These are phyloP conservation scores for Rotaria magnacalcarata DNA, from an alignment of 2,888 invertebrate genomes.

Conservation along the genomic window DNA sequence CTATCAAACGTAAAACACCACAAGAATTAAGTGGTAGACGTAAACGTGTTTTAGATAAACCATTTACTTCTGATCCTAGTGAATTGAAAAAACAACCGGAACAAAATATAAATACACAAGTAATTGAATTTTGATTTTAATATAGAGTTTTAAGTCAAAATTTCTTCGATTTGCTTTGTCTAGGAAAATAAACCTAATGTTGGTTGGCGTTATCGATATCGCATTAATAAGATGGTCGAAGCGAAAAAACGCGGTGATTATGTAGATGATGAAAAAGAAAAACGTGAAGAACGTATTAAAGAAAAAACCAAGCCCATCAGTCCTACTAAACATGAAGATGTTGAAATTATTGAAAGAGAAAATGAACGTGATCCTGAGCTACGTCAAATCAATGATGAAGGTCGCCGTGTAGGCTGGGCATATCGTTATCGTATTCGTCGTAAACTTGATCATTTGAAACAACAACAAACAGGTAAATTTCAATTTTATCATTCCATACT, in stretches of 20 bases:
- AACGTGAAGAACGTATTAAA: not conserved
- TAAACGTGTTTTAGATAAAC: not conserved
- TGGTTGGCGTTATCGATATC: constrained; percentile 42
- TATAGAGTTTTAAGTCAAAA: not conserved
- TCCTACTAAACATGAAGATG: not conserved
- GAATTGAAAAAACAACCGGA: not conserved
- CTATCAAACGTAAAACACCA: constrained; percentile 30
- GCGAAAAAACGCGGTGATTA: not conserved
- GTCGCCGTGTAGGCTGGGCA: constrained; percentile 38
- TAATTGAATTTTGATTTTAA: not conserved
- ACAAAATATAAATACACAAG: not conserved
- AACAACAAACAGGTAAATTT: not conserved
- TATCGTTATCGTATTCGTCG: constrained; percentile 41
- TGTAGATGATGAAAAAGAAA: constrained; percentile 1
- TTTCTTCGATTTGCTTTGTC: not conserved
- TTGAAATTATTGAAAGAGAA: not conserved
- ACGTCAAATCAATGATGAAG: not conserved
- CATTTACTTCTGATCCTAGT: not conserved
- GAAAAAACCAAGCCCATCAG: not conserved
- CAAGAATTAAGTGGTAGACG: constrained; percentile 4
- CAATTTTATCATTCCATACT: not conserved
- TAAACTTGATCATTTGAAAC: constrained; percentile 25
- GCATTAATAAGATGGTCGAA: constrained; percentile 22
- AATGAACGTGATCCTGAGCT: not conserved
- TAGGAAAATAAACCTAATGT: constrained; percentile 39